These are phyloP conservation scores for Temnothorax nylanderi DNA, from an alignment of 1,140 invertebrate species.

Conservation along the genomic window DNA sequence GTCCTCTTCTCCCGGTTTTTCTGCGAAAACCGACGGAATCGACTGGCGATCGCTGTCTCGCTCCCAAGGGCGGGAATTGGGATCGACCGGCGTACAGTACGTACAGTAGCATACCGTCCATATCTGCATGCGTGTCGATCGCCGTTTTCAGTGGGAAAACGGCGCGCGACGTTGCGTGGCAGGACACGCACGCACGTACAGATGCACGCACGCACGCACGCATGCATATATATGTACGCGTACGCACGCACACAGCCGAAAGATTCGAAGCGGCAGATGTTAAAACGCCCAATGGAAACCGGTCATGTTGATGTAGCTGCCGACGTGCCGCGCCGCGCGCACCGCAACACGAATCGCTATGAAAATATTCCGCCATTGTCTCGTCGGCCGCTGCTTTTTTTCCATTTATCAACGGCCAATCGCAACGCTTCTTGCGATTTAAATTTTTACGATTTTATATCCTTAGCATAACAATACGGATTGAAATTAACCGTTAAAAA, in stretches of 20 bases:
- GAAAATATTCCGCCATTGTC: conserved; percentile 85
- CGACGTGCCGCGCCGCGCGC: conserved; percentile 74
- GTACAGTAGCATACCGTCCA: not conserved
- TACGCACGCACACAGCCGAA: conserved; percentile 53
- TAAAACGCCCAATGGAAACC: conserved; percentile 84
- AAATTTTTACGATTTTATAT: not conserved
- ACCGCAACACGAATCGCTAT: conserved; percentile 83
- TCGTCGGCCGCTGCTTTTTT: conserved; percentile 66
- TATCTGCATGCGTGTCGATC: conserved; percentile 30
- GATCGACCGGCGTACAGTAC: not conserved
- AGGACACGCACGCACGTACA: conserved; percentile 60
- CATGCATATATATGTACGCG: conserved; percentile 47
- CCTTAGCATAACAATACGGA: not conserved
- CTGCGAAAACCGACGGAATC: conserved; percentile 44
- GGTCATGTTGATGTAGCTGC: conserved; percentile 86
- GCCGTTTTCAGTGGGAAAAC: conserved; percentile 37
- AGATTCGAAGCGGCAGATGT: conserved; percentile 83
- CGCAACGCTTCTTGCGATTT: not conserved
- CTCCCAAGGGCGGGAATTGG: conserved; percentile 43
- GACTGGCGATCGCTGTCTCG: conserved; percentile 40
- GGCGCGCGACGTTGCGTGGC: conserved; percentile 71
- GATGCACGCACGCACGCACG: conserved; percentile 53
- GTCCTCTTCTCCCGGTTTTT: not conserved
- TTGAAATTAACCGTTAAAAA: not conserved
- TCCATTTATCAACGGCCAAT: conserved; percentile 43